A percentile compares a stretch with the other conserved stretches of the same genome.
Conservation (phyloP, 2,113 vertebrate species). For the Peromyscus polionotus region DNA sequence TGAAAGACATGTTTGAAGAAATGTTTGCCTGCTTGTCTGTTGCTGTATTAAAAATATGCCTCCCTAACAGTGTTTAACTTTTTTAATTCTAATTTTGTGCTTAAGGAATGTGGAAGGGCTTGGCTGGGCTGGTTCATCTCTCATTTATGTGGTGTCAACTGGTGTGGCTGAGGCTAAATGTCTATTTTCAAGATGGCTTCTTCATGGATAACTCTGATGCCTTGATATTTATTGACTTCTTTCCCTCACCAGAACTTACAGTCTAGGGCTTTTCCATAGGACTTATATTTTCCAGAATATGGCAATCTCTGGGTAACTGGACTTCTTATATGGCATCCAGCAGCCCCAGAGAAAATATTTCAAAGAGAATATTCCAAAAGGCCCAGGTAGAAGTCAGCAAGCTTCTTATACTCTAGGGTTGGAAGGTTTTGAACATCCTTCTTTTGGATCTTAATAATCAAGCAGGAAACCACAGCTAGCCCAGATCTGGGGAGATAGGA, state of each 20-base stretch:
- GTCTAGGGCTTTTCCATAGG: background rate
- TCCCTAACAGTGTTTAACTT: background rate
- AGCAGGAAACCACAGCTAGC: background rate
- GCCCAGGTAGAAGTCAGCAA: background rate
- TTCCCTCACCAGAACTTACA: background rate
- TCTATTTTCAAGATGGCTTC: background rate
- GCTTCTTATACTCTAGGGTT: background rate
- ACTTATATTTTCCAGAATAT: background rate
- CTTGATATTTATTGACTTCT: background rate
- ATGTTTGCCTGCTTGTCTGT: background rate
- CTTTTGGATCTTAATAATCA: background rate
- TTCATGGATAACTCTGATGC: background rate
- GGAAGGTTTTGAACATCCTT: background rate
- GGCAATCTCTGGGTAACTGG: background rate
- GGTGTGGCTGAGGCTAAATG: background rate
- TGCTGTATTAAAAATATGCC: background rate
- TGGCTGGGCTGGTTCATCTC: background rate
- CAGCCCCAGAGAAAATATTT: slow-evolving; percentile 28
- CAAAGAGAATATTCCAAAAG: background rate
- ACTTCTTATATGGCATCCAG: background rate
- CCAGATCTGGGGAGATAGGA: background rate
- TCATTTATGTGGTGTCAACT: background rate
- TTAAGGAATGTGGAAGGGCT: background rate
- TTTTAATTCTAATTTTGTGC: slow-evolving; percentile 22
- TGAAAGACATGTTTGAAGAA: background rate